Base-by-base conservation (phyloP, 2,113 vertebrate species). In the Chionodraco myersi region DNA sequence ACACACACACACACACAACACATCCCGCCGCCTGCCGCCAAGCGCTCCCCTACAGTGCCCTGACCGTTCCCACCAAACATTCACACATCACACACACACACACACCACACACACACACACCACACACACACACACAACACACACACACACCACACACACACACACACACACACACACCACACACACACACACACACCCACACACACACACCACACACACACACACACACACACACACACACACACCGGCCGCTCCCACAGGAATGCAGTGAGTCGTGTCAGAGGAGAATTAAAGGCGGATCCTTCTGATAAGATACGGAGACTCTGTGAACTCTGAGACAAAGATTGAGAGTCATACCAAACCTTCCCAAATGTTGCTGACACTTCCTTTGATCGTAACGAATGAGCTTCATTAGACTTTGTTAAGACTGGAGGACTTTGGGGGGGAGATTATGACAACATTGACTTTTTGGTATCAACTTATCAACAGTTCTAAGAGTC, bases 351-450 rank as follows among this genome's bases (percentile, higher is more conserved):
- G 61, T 18, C 53, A 75, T 54, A 64, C 10, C 61, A 79, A 47
- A 80, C 51, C 64, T 44, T 66, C 26, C 59, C 18, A 56, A 64
- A 67, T 57, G 47, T 48, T 30, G 30, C 51, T 60, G 77, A 79
- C 71, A 79, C 45, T 63, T 75, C 58, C 49, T 60, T 81, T 81
- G 78, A 81, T 73, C 64, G 58, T 62, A 75, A 82, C 72, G 79
- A 68, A 82, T 36, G 71, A 79, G 75, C 51, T 72, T 82, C 36
- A 75, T 75, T 73, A 63, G 45, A 77, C 36, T 71, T 71, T 80
- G 10, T 59, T 10, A 80, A 67, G 13, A 66, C 9, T 59, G 69
- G 63, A 7, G 41, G n/a, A 10, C 26, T 80, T 70, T 15, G 23
- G 60, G 23, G 57, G 47, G 34, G 57, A 63, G 30, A 36, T 23